phyloP scores from a whole-genome alignment of 2,113 vertebrate genomes.

The Himantopus leucocephalus region DNA sequence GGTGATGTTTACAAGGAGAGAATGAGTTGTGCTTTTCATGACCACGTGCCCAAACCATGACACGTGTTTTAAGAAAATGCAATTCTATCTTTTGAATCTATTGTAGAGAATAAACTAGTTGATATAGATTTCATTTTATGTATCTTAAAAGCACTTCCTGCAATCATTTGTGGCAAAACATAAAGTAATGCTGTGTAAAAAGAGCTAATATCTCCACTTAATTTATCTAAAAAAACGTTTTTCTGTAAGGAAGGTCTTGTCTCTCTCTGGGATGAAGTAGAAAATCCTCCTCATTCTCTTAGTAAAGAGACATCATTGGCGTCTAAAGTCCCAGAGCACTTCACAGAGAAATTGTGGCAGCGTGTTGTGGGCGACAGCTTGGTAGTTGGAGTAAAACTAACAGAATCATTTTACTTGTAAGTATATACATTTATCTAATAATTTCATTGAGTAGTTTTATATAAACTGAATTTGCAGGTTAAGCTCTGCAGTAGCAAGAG shows the following conservation, averaged over 20 bases:
- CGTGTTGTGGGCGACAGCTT: conserved; percentile 80
- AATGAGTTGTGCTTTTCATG: neutral
- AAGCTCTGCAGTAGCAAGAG: neutral
- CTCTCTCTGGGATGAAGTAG: conserved; percentile 85
- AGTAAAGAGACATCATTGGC: conserved; percentile 43
- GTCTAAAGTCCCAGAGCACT: conserved; percentile 51
- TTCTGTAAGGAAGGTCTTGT: conserved; percentile 83
- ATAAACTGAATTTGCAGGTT: neutral
- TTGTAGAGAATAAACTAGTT: neutral
- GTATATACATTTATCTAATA: conserved; percentile 21
- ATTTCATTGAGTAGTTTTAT: neutral
- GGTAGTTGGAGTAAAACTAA: conserved; percentile 83
- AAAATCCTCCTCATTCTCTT: conserved; percentile 63
- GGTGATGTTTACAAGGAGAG: neutral
- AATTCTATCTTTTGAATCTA: neutral
- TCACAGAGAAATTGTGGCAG: conserved; percentile 85
- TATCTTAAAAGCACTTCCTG: neutral
- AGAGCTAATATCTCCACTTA: neutral
- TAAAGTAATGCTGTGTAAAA: neutral
- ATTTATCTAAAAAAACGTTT: conserved; percentile 1
- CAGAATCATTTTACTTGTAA: conserved; percentile 77
- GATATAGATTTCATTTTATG: neutral
- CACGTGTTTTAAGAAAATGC: neutral
- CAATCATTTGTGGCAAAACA: neutral
- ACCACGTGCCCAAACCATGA: no score